A percentile compares a stretch with the other conserved stretches of the same genome.
phyloP scores from a whole-genome alignment of 2,888 invertebrate genomes.

The Laothoe populi region DNA sequence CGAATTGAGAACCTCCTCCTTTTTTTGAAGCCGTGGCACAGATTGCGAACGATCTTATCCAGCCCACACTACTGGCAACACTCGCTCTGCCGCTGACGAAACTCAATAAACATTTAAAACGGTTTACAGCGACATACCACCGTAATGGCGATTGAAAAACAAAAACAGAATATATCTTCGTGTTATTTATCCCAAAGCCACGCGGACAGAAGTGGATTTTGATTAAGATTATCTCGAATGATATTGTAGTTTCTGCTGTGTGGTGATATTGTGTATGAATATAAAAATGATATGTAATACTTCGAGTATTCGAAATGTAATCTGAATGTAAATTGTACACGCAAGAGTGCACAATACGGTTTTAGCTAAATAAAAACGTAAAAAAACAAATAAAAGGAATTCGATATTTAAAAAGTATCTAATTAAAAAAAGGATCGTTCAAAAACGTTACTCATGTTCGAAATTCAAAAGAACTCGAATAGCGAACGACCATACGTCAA shows the following conservation, averaged over 20 bases:
- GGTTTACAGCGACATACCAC: constrained; percentile 53
- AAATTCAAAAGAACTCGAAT: constrained; percentile 39
- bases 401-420: constrained; percentile 22
- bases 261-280: background rate
- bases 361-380: background rate
- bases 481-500: constrained; percentile 61
- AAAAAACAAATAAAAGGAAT: constrained; percentile 25
- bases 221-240: constrained; percentile 19
- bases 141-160: constrained; percentile 29
- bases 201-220: constrained; percentile 8
- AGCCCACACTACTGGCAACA: constrained; percentile 72
- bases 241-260: background rate
- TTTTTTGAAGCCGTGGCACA: constrained; percentile 74
- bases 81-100: constrained; percentile 45
- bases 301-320: too few relatives aligned
- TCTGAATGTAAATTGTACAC: background rate
- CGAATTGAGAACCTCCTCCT: too few relatives aligned
- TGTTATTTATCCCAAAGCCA: constrained; percentile 16
- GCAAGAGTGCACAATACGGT: background rate
- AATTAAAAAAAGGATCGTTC: constrained; percentile 22
- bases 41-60: constrained; percentile 57
- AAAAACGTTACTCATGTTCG: constrained; percentile 25
- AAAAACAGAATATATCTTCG: constrained; percentile 24
- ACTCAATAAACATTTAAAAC: constrained; percentile 61
- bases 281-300: too few relatives aligned